Base-by-base conservation (phyloP, 2,888 invertebrate genomes). In the Dendrolimus houi region DNA sequence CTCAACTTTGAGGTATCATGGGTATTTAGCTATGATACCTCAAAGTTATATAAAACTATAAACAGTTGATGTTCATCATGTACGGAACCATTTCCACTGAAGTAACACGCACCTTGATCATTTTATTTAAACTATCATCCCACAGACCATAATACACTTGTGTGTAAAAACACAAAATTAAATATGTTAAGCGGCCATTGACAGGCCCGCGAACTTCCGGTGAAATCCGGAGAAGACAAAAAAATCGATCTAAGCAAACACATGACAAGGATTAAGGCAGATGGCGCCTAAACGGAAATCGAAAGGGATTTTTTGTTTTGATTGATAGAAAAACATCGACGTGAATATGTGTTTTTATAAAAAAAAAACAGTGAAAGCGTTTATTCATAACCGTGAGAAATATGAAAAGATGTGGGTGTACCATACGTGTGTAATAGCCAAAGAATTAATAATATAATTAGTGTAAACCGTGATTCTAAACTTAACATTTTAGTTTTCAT, bases 251-350 rank as follows among this genome's bases (percentile, higher is more conserved):
- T 78, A 82, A 85, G 85, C 81, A 85, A 85, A 86, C 82, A 84
- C 81, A 79, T 78, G 80, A 81, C 79, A 75, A 79, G 82, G 80
- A 84, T 76, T 73, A 77, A 73, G 68, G 83, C 90, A 90, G 87
- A 88, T 90, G 89, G 89, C 87, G 87, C 87, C 85, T 77, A 74
- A 72, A 71, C 87, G 89, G 89, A 90, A 89, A 90, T 87, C 88
- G 89, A 89, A 90, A 89, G 89, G 82, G 72, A 76, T 72, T 83
- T 84, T 83, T 84, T 80, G 81, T 66, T 62, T 63, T 64, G 65
- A 78, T 75, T 66, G 68, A 70, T 66, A 71, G 67, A 85, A 86
- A 85, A 86, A 78, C 62, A 64, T 67, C 75, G 14, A 14, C 14
- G 75, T 75, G 81, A 83, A 82, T 70, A 70, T 64, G 62, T 65